A percentile compares a stretch with the other conserved stretches of the same genome.
phyloP scores from a whole-genome alignment of 2,797 vertebrate species.

The Anableps anableps region DNA sequence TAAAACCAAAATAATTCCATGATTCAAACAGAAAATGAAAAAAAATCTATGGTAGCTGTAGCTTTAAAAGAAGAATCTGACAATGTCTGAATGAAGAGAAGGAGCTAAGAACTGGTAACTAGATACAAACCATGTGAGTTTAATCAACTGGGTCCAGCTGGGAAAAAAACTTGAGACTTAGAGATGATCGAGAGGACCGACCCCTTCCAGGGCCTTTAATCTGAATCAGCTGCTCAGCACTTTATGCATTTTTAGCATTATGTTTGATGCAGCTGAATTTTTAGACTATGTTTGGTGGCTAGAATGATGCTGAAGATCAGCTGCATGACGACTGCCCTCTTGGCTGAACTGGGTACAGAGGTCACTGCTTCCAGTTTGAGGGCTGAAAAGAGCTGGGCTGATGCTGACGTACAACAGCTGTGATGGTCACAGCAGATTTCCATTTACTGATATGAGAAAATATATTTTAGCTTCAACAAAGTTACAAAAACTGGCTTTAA shows the following conservation, averaged over 20 bases:
- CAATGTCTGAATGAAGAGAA: no score
- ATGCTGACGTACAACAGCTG: slow-evolving; percentile 14
- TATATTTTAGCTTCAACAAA: background rate
- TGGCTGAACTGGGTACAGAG: slow-evolving; percentile 10
- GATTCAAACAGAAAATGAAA: no score
- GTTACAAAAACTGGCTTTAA: background rate
- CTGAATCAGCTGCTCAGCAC: background rate
- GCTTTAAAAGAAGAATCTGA: no score
- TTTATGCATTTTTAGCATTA: background rate
- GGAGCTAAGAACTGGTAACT: no score
- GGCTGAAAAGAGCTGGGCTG: background rate
- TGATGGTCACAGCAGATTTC: background rate
- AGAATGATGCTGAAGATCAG: background rate
- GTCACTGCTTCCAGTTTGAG: background rate
- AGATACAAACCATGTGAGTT: no score
- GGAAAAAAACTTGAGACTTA: no score
- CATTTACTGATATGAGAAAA: background rate
- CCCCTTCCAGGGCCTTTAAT: background rate
- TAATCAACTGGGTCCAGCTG: no score
- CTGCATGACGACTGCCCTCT: background rate
- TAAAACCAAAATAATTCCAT: no score
- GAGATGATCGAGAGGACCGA: no score
- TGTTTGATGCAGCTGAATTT: background rate
- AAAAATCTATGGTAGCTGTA: no score
- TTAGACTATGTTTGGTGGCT: background rate